Evolutionary conservation across 2,888 invertebrate genomes (phyloP).

Genomic region (Fragum whitleyi): DNA sequence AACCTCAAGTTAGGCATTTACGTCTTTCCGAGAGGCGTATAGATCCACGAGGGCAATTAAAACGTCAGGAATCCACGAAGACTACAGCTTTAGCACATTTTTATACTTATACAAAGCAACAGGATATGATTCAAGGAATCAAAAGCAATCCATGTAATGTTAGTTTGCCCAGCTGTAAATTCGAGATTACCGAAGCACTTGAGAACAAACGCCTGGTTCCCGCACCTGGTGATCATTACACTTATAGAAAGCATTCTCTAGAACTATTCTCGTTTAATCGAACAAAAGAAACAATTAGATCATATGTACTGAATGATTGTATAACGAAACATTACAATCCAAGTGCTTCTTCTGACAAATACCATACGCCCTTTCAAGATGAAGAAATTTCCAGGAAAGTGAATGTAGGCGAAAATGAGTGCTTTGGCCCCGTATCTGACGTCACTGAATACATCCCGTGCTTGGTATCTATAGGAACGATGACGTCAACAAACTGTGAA

Average conservation of each 20-base stretch:
- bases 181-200: slow-evolving; percentile 15
- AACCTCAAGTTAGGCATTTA: slow-evolving; percentile 10
- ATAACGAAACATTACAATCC: not conserved
- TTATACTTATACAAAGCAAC: slow-evolving; percentile 18
- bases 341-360: not conserved
- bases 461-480: not conserved
- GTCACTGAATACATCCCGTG: not conserved
- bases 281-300: not conserved
- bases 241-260: not conserved
- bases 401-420: not conserved
- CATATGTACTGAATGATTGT: not conserved
- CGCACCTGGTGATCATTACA: not conserved
- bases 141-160: not conserved
- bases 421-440: not conserved
- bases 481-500: not conserved
- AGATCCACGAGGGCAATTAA: slow-evolving; percentile 6
- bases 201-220: slow-evolving; percentile 10
- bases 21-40: not conserved
- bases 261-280: not conserved
- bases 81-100: slow-evolving; percentile 17
- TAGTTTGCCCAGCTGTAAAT: slow-evolving; percentile 25
- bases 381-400: not conserved
- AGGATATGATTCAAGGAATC: not conserved
- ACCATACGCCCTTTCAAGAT: not conserved
- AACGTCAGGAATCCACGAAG: slow-evolving; percentile 18